Base-by-base conservation (phyloP, 2,888 invertebrate species). In the Ormyrus rosae region DNA sequence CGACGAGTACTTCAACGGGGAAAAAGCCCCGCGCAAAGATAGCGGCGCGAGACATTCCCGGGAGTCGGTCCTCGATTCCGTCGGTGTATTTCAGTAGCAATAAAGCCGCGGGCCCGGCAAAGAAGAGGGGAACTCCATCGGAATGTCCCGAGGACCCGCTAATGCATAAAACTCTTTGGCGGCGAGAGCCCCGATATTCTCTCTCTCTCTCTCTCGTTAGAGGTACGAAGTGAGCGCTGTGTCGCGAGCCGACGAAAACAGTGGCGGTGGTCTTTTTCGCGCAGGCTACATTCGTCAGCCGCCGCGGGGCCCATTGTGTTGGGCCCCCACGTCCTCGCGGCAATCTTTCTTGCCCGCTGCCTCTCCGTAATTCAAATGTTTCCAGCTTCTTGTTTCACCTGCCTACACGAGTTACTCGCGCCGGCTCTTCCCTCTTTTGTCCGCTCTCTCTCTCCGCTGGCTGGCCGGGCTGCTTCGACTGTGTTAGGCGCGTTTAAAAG, bases 361-460 rank as follows among this genome's bases (percentile, higher is more conserved):
- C 50, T 19, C 82, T 83, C 76, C 83, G 83, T 83, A 81, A 84
- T 83, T 84, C 84, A 83, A 83, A 83, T 81, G 82, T 81, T 82
- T 79, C 69, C 80, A 79, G 64, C 50, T 83, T 82, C 81, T 82
- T 78, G 73, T 72, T 81, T 56, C 80, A 74, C 74, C 74, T 82
- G 80, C 74, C 76, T 73, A 82, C 79, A 65, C 69, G 69, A 76
- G 72, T 76, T 78, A 74, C 75, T 70, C 65, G 55, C 11, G 19
- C 19, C 13, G 19, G 1, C 19, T 19, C 19, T 50, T 19, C 50
- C 6, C 53, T 56, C 5, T 19, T 9, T 13, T 6, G 19, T 46
- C 11, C 19, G 55, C 56, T 68, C 13, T n/a, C 48, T 50, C 56
- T 13, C 46, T 19, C 19, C 58, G 19, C 19, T 19, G 13, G 13